These are phyloP conservation scores for Siniperca obscura DNA, from an alignment of 2,797 vertebrate species.

Conservation along the genomic window DNA sequence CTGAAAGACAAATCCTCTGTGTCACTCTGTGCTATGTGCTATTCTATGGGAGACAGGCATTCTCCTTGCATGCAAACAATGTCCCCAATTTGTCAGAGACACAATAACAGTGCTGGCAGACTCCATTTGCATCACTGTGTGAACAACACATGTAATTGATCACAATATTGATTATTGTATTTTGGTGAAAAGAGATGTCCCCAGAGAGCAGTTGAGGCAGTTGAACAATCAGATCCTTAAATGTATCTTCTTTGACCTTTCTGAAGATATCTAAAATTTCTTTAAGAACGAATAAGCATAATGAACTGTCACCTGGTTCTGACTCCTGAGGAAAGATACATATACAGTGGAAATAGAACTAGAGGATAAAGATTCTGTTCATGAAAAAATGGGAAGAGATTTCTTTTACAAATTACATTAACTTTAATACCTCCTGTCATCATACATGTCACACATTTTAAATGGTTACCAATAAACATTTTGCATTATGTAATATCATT, in stretches of 20 bases:
- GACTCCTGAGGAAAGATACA: not conserved
- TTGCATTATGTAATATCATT: slow-evolving; percentile 43
- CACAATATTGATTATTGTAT: slow-evolving; percentile 81
- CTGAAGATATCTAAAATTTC: slow-evolving; percentile 46
- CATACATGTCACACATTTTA: slow-evolving; percentile 3
- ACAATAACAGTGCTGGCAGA: slow-evolving; percentile 80
- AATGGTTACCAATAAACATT: slow-evolving; percentile 44
- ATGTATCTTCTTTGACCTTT: slow-evolving; percentile 74
- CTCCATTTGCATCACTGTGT: slow-evolving; percentile 82
- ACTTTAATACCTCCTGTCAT: not conserved
- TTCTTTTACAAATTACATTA: not conserved
- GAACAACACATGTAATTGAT: slow-evolving; percentile 85
- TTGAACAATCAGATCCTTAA: slow-evolving; percentile 65
- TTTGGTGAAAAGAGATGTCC: slow-evolving; percentile 76
- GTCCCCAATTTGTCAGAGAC: slow-evolving; percentile 80
- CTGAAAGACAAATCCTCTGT: slow-evolving; percentile 76
- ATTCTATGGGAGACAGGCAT: slow-evolving; percentile 79
- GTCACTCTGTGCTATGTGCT: slow-evolving; percentile 59
- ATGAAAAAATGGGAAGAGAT: not conserved
- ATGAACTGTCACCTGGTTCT: slow-evolving; percentile 15
- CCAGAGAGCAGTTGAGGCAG: slow-evolving; percentile 53
- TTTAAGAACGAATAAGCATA: slow-evolving; percentile 33
- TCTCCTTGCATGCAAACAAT: slow-evolving; percentile 78
- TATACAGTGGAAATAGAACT: not conserved
- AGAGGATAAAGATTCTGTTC: not conserved